Evolutionary conservation across 2,113 vertebrate species (phyloP).

Genomic region (Tretioscincus oriximinensis): DNA sequence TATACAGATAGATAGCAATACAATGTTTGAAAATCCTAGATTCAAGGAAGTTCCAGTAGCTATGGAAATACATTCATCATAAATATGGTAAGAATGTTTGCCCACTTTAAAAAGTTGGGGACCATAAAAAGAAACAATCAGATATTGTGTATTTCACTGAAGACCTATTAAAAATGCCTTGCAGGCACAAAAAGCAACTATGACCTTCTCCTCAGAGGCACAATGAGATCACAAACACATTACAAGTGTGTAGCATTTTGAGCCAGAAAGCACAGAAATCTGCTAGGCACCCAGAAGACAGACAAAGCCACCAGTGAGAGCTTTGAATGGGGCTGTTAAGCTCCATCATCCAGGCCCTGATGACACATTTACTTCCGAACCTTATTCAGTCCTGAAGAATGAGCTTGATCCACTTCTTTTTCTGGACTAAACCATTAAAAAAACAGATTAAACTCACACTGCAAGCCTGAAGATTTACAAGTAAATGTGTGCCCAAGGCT

Average conservation of each 20-base stretch:
- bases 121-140: neutral
- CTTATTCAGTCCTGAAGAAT: too few species aligned
- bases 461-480: too few species aligned
- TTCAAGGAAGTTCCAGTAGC: neutral
- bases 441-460: too few species aligned
- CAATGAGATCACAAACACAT: constrained; percentile 10
- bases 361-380: too few species aligned
- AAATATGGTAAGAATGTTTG: constrained; percentile 2
- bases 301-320: neutral
- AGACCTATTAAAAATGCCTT: constrained; percentile 24
- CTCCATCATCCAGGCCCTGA: neutral
- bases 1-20: neutral
- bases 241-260: neutral
- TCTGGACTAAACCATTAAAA: too few species aligned
- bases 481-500: too few species aligned
- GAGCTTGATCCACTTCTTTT: too few species aligned
- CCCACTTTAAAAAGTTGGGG: neutral
- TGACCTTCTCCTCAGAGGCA: neutral
- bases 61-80: neutral
- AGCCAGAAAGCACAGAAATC: neutral
- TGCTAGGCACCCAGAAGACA: constrained; percentile 10
- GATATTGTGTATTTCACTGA: constrained; percentile 20
- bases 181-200: constrained; percentile 24
- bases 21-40: constrained; percentile 13
- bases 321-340: neutral